Base-by-base conservation (phyloP, 2,888 invertebrate species). In the Punctoribates punctum region DNA sequence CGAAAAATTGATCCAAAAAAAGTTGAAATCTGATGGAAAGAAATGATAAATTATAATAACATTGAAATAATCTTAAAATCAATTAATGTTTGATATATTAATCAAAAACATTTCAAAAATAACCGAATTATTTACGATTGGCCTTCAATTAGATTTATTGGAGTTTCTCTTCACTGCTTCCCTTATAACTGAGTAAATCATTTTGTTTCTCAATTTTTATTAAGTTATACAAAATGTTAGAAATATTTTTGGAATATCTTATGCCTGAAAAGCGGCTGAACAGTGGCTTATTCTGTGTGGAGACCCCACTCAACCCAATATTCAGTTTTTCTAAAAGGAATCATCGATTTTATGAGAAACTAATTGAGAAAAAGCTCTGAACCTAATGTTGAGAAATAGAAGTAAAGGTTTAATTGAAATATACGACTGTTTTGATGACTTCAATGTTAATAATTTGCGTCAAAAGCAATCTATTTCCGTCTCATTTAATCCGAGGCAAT, bases 361-460 rank as follows among this genome's bases (percentile, higher is more conserved):
- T 42, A 42, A 42, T 42, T 42, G 42, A 42, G 13, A 11, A 8
- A 42, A 42, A 42, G 4, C 11, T 42, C n/a, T 51, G 51, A 51
- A 11, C 51, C 5, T n/a, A 51, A 51, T 51, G n/a, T 51, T 13
- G n/a, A 51, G 20, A 2, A 42, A 42, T 42, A 11, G 42, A 42
- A 42, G 42, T 42, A 42, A 42, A 1, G 42, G 42, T 42, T 42
- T 42, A 11, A 38, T 67, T 67, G n/a, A 67, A 67, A 20, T 20
- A 15, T 9, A 34, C 38, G 34, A 67, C 34, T 38, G 38, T 34
- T 67, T 67, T 29, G 38, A 38, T 67, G 62, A 34, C 34, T 65
- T 65, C 34, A 65, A 65, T 65, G 62, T 65, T 65, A 67, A 67
- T 67, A 67, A 67, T 67, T 67, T 67, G 20, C 65, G 65, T 67